Base-by-base conservation (phyloP, 1,140 invertebrate species). In the Orchestia grillus region DNA sequence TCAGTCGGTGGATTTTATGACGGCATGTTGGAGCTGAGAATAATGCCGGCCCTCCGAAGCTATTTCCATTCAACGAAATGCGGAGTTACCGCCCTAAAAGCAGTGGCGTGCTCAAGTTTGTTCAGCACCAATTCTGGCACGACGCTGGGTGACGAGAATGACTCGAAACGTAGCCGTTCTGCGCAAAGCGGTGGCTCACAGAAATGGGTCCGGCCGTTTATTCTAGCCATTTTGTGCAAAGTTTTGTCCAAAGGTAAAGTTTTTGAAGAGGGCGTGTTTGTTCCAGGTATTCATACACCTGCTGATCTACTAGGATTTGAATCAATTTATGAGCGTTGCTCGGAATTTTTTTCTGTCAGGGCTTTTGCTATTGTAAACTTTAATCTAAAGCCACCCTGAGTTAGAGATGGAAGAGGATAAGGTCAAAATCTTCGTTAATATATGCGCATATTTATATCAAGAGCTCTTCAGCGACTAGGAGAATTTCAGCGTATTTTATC, bases 1-100 rank as follows among this genome's bases (percentile, higher is more conserved):
- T 91, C 88, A 91, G 42, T 91, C 88, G 44, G 88, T 15, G 41
- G 88, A 91, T 44, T 91, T 91, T 91, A 91, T 91, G 88, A 91
- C 88, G 88, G 88, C 88, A 28, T 91, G 88, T 91, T 42, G 41
- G 88, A 42, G 88, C 88, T 91, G 19, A 43, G 88, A 91, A 91
- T 91, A 91, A 43, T 91, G 41, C 88, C 88, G 44, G 41, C 11
- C 4, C 4, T 91, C 44, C 15, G 28, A 91, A 43, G 88, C 19
- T 11, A 91, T 91, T 44, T 44, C 88, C 41, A 91, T 91, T 91
- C 41, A 43, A 44, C 88, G 88, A 91, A 91, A 77, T 77, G 62
- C 28, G 28, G 62, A 77, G 62, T 77, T 23, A 77, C 62, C 15
- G 62, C 36, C 11, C 11, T 1, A 23, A 28, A 28, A 77, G 36